phyloP scores from a whole-genome alignment of 2,888 invertebrate genomes.

The Platycheirus albimanus region DNA sequence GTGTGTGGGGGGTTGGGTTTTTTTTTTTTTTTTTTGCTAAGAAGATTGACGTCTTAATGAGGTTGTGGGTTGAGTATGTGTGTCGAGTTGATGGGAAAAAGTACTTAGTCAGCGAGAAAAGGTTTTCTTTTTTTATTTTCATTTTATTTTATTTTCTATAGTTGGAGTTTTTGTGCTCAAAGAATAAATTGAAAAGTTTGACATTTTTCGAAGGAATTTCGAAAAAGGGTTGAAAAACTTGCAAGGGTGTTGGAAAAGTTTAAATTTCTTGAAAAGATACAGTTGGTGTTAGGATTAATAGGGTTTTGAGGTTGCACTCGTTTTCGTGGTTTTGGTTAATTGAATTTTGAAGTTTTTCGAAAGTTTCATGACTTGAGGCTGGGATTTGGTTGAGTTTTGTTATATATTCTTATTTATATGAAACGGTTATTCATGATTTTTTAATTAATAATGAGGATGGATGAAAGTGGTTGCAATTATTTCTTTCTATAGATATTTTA shows the following conservation, averaged over 20 bases:
- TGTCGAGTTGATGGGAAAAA: constrained; percentile 37
- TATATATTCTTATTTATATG: too few species aligned
- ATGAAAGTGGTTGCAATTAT: too few species aligned
- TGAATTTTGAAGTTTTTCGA: constrained; percentile 57
- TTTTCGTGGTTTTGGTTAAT: constrained; percentile 47
- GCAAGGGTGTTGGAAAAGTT: constrained; percentile 3
- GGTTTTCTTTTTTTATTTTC: background rate
- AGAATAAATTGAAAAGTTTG: constrained; percentile 6
- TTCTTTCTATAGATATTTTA: too few species aligned
- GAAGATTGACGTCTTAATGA: constrained; percentile 74
- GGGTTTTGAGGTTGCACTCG: background rate
- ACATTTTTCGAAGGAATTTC: background rate
- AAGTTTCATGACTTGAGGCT: constrained; percentile 53
- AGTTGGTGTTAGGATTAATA: constrained; percentile 19
- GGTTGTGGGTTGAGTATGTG: constrained; percentile 76
- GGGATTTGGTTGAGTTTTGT: constrained; percentile 19
- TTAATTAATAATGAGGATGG: too few species aligned
- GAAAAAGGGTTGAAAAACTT: constrained; percentile 3
- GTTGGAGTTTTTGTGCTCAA: background rate
- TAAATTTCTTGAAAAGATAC: constrained; percentile 17
- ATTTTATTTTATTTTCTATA: background rate
- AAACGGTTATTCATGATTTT: too few species aligned
- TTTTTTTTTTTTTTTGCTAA: constrained; percentile 5
- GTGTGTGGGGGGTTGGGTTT: background rate
- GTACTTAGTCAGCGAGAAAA: constrained; percentile 50